Evolutionary conservation across 2,888 invertebrate species (phyloP).

Genomic region (Spilosoma lubricipeda): DNA sequence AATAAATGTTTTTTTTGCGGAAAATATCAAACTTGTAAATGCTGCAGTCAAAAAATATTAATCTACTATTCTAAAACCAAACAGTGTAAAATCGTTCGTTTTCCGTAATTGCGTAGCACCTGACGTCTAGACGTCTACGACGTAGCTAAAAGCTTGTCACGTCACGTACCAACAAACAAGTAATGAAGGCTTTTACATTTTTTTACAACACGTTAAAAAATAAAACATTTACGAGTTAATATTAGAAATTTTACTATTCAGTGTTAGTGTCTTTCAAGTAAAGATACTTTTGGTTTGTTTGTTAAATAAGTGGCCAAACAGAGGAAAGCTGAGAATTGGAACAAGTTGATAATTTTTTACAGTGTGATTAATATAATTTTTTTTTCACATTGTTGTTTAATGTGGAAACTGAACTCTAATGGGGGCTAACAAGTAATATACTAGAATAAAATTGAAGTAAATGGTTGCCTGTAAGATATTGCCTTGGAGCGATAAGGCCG

Average conservation of each 20-base stretch:
- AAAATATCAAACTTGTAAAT: too few species aligned
- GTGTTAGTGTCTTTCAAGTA: neutral
- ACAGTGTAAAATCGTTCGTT: neutral
- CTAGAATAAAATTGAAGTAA: neutral
- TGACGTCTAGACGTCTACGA: conserved; percentile 5
- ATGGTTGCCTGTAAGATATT: too few species aligned
- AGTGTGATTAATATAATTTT: neutral
- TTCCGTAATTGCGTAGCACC: conserved; percentile 2
- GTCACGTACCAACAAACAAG: neutral
- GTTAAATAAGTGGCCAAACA: neutral
- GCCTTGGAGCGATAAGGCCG: too few species aligned
- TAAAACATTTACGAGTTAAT: neutral
- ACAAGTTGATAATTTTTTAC: neutral
- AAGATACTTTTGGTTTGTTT: neutral
- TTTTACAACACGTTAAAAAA: neutral
- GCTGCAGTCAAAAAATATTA: neutral
- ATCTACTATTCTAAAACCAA: neutral
- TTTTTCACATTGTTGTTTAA: neutral
- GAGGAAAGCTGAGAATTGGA: neutral
- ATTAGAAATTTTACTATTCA: neutral
- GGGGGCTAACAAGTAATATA: neutral
- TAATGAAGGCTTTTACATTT: conserved; percentile 12
- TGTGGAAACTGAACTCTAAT: neutral
- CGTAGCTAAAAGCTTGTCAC: conserved; percentile 10
- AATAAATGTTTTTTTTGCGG: too few species aligned